Conservation (phyloP, 2,888 invertebrate genomes). For the Bembecia ichneumoniformis region DNA sequence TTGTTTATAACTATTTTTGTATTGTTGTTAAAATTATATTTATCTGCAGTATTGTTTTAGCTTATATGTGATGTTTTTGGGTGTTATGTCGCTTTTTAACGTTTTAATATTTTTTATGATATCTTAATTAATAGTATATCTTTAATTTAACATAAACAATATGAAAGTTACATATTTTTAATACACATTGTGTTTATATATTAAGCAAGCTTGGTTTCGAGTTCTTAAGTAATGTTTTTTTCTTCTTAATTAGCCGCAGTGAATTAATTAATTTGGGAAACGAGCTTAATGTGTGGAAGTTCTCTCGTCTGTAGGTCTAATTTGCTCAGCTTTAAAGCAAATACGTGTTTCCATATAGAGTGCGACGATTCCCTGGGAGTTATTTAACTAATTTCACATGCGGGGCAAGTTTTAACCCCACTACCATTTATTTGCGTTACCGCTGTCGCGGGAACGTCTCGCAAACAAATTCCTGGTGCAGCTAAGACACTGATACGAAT, state of each 20-base stretch:
- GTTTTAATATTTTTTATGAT: too few species aligned
- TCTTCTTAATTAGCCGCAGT: slow-evolving; percentile 43
- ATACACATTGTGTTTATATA: too few species aligned
- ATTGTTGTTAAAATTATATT: too few species aligned
- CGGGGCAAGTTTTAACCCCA: slow-evolving; percentile 56
- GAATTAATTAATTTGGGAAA: slow-evolving; percentile 56
- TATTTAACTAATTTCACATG: slow-evolving; percentile 64
- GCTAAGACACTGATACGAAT: slow-evolving; percentile 18
- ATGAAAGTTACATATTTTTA: too few species aligned
- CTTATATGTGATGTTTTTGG: too few species aligned
- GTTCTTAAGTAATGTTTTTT: slow-evolving; percentile 21
- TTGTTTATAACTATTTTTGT: too few species aligned
- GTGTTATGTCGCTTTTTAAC: too few species aligned
- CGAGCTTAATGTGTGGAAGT: slow-evolving; percentile 46
- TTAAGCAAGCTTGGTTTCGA: too few species aligned
- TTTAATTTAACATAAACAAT: too few species aligned
- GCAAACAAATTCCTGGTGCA: slow-evolving; percentile 21
- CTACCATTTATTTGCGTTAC: slow-evolving; percentile 50
- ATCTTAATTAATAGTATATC: too few species aligned
- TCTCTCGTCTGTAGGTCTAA: slow-evolving; percentile 32
- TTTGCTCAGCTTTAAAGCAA: slow-evolving; percentile 59
- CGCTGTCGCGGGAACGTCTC: slow-evolving; percentile 26
- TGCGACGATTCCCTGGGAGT: slow-evolving; percentile 47
- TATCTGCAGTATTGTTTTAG: too few species aligned
- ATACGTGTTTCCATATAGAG: slow-evolving; percentile 54